phyloP scores from a whole-genome alignment of 1,140 invertebrate species.

The Cyclina sinensis region DNA sequence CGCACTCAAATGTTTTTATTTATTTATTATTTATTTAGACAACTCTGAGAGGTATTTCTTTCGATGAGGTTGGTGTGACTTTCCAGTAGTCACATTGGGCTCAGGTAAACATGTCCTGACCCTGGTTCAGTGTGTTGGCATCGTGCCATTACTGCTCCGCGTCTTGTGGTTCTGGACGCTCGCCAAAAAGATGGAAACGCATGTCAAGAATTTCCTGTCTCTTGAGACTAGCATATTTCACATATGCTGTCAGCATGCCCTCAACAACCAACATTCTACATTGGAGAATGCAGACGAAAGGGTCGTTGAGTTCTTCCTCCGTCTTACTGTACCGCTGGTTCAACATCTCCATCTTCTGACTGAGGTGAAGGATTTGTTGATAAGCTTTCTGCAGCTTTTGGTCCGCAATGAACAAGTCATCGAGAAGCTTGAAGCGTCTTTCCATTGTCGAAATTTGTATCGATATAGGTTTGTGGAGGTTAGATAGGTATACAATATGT shows the following conservation, averaged over 20 bases:
- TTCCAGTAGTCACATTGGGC: too few species aligned
- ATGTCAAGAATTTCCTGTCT: not conserved
- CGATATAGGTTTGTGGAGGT: not conserved
- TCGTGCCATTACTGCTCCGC: not conserved
- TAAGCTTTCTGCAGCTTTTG: not conserved
- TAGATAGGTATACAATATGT: not conserved
- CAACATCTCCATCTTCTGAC: not conserved
- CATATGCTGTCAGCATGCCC: not conserved
- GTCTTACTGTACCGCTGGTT: not conserved
- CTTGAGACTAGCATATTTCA: not conserved
- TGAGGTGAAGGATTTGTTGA: not conserved
- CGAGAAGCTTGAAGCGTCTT: not conserved
- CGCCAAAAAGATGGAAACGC: not conserved
- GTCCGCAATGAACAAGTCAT: not conserved
- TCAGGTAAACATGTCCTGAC: not conserved
- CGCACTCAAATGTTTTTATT: too few species aligned
- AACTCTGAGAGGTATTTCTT: not conserved
- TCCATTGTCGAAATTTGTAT: not conserved
- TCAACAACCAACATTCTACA: not conserved
- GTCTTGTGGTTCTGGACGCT: not conserved
- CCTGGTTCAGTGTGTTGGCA: not conserved
- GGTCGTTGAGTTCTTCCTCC: not conserved
- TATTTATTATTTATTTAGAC: not conserved
- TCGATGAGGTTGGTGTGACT: not conserved
- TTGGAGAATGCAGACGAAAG: not conserved